These are phyloP conservation scores for Mythimna pallens DNA, from an alignment of 2,888 invertebrate genomes.

Conservation along the genomic window DNA sequence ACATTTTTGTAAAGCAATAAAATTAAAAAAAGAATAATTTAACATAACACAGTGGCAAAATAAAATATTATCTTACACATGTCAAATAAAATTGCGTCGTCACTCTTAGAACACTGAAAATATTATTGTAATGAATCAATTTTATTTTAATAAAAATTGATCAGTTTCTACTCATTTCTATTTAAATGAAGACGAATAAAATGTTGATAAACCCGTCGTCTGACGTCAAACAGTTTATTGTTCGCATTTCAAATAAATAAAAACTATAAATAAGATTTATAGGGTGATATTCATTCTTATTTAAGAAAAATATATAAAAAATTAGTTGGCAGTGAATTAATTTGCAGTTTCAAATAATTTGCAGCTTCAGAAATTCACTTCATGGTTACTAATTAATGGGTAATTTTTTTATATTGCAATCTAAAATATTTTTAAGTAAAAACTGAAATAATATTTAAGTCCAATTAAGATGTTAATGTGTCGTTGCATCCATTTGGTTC, in stretches of 20 bases:
- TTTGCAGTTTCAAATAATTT: slow-evolving; percentile 51
- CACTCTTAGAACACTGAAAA: background rate
- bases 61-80: slow-evolving; percentile 13
- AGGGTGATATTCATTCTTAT: slow-evolving; percentile 19
- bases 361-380: slow-evolving; percentile 37
- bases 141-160: slow-evolving; percentile 13
- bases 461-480: slow-evolving; percentile 50
- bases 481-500: slow-evolving; percentile 26
- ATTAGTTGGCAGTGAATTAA: slow-evolving; percentile 43
- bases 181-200: slow-evolving; percentile 18
- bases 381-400: slow-evolving; percentile 54
- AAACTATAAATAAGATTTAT: slow-evolving; percentile 38
- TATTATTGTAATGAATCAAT: background rate
- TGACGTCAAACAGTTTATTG: slow-evolving; percentile 25
- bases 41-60: background rate
- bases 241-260: slow-evolving; percentile 37
- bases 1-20: background rate
- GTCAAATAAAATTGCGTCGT: background rate
- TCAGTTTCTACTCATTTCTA: slow-evolving; percentile 27
- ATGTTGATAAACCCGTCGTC: slow-evolving; percentile 26
- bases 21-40: background rate
- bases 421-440: slow-evolving; percentile 32
- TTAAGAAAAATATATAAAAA: slow-evolving; percentile 11
- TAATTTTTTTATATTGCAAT: slow-evolving; percentile 43
- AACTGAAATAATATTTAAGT: slow-evolving; percentile 33